Evolutionary conservation across 2,797 vertebrate species (phyloP), one percentile per base, ranked within the genome.

Genomic region (Botia almorhae): DNA sequence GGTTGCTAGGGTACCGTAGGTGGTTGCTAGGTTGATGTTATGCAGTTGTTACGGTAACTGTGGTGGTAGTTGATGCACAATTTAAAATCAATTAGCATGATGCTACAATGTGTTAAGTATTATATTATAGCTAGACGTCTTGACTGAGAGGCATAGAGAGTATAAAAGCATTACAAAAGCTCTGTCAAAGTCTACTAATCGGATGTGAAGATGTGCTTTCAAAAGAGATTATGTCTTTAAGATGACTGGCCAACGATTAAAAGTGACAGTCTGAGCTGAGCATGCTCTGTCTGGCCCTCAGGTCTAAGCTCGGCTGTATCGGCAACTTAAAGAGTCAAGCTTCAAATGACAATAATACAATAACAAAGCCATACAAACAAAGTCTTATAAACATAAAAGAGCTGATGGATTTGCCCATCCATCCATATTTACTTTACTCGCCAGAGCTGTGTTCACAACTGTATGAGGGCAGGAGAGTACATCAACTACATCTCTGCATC

Each of bases 201-300:
- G 76, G 75, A 81, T 88, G 88, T 87, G 87, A 89, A 85, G 85
- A 88, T 68, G 71, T 56, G 77, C 81, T 87, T 90, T 91, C 82
- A 86, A 46, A 87, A 60, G 81, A 89, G 88, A 90, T 90, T 89
- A 92, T 89, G 86, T 87, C 85, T 87, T 85, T 85, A 29, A 68
- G 74, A 23, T 74, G 74, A 78, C 65, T 80, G 71, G 69, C 46
- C 46, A 36, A 16, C 21, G 5, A 76, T 75, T 60, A 55, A 76
- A 78, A 76, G 39, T 55, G 39, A 29, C 23, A 17, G 63, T 29
- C 56, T 68, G 43, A 33, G 74, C 69, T 69, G 68, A 55, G 53
- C 67, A 70, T 58, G 68, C 69, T 58, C 76, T 50, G 53, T 50
- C 46, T 26, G 43, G 65, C 36, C 50, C 67, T 76, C 53, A 63